Conservation (phyloP, 2,113 vertebrate species). For the Pampusana beccarii region DNA sequence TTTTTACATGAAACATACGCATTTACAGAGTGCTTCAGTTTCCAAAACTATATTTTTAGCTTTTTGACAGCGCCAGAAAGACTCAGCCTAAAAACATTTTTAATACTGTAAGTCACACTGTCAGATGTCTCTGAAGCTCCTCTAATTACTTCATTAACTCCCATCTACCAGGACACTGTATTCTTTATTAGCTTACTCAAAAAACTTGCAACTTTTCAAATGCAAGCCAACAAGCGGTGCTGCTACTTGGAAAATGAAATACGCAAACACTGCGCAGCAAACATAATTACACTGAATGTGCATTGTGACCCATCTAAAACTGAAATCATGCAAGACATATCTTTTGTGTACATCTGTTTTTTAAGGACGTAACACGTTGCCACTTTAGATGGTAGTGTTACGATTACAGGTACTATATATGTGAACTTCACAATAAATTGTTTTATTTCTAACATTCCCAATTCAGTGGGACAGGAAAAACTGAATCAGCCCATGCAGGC, state of each 20-base stretch:
- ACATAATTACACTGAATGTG: neutral
- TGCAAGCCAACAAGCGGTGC: neutral
- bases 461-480: neutral
- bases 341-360: neutral
- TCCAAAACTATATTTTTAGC: accelerated
- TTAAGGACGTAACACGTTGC: neutral
- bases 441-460: neutral
- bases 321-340: accelerated
- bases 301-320: no score
- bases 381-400: neutral
- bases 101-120: neutral
- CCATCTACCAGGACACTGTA: neutral
- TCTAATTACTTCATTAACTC: neutral
- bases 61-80: neutral
- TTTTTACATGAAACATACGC: neutral
- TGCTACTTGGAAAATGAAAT: accelerated
- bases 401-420: accelerated
- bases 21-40: neutral
- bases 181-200: neutral
- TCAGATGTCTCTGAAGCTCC: neutral
- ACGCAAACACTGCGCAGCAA: neutral
- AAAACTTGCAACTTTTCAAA: neutral
- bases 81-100: neutral
- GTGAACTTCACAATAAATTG: accelerated
- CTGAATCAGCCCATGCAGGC: no score